Base-by-base conservation (phyloP, 1,140 invertebrate species). In the Drosophila sproati region DNA sequence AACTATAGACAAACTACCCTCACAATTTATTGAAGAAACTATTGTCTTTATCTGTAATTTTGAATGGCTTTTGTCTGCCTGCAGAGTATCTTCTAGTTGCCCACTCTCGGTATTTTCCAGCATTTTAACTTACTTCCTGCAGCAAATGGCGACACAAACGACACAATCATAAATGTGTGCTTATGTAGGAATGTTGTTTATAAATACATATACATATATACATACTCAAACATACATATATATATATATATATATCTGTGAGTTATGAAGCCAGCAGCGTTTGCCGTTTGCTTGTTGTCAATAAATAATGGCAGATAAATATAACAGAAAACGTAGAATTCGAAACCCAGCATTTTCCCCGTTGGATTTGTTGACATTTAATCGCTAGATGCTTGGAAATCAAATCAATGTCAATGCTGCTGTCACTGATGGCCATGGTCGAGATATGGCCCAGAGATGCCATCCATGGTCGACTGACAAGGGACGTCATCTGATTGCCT, bases 381-480 rank as follows among this genome's bases (percentile, higher is more conserved):
- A 66, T 68, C 64, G 73, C 35, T 41, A 28, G 67, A 57, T 48
- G 52, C 64, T 68, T 50, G 50, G 47, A 66, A 80, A 85, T 82
- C 77, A 80, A 85, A 82, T 82, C 81, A 82, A 80, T 80, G 80
- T 85, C 80, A 80, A 61, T 68, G 39, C 57, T 68, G 39, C 57
- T 74, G 50, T 77, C 12, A 51, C 41, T 66, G 45, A 51, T 56
- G 62, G 68, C 54, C 51, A 47, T 41, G 52, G 34, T 48, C 28
- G 12, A 20, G 63, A 63, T 51, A 29, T 54, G 50, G 66, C 48
- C 31, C 59, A 47, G 35, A 43, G 51, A 51, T n/a, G 39, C 39
- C 39, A 8, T 20, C 20, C 6, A 39, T 7, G 6, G 2, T 8
- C 10, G 10, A 43, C 39, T n/a, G 39, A n/a, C n/a, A 43, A n/a